These are phyloP conservation scores for Cyclargus thomasi DNA, from an alignment of 1,140 invertebrate species.

Conservation along the genomic window DNA sequence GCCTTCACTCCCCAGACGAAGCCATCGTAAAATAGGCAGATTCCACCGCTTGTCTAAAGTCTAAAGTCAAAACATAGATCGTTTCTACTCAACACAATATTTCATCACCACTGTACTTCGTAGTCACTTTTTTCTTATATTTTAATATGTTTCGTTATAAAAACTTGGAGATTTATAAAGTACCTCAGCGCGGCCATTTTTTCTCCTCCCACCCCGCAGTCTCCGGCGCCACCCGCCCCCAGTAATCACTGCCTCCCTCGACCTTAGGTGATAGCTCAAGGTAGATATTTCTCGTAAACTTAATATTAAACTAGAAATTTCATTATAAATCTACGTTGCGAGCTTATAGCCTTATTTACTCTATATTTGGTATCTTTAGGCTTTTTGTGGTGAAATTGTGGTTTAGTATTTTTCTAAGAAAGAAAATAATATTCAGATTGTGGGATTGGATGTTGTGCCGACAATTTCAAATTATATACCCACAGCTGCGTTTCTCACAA, in stretches of 20 bases:
- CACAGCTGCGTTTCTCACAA: too few relatives aligned
- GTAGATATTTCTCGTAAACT: conserved; percentile 25
- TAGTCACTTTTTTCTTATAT: background rate
- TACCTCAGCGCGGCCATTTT: conserved; percentile 41
- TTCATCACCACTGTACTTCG: background rate
- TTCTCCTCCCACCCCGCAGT: conserved; percentile 28
- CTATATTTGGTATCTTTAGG: too few relatives aligned
- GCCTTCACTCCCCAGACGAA: too few relatives aligned
- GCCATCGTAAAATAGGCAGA: too few relatives aligned
- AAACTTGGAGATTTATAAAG: conserved; percentile 29
- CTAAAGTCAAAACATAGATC: too few relatives aligned
- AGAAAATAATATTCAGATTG: too few relatives aligned
- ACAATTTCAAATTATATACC: too few relatives aligned
- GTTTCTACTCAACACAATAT: too few relatives aligned
- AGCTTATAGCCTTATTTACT: background rate
- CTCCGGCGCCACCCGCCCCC: conserved; percentile 25
- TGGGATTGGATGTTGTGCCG: too few relatives aligned
- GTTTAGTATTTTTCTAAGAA: too few relatives aligned
- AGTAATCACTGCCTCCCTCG: conserved; percentile 27
- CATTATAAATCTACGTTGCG: background rate
- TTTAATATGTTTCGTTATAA: conserved; percentile 16
- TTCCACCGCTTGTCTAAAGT: too few relatives aligned
- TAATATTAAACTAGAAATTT: conserved; percentile 16
- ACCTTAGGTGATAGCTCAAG: conserved; percentile 39
- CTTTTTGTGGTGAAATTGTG: too few relatives aligned